Base-by-base conservation (phyloP, 2,797 vertebrate genomes). In the Eremophila alpestris region DNA sequence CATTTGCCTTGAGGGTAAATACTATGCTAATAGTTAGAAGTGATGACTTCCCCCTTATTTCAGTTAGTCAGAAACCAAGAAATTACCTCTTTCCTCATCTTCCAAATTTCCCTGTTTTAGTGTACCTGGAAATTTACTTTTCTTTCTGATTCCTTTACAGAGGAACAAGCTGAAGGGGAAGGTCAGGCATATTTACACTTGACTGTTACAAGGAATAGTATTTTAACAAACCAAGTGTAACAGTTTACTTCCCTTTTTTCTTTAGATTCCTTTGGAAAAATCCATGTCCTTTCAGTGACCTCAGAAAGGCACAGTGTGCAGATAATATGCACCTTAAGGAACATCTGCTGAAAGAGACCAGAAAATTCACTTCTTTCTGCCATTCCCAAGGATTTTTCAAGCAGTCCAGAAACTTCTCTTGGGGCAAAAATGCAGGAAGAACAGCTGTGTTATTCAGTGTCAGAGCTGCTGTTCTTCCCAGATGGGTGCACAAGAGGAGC, bases 1-100 rank as follows among this genome's bases (percentile, higher is more conserved):
- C 40, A n/a, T 80, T 93, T 92, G 70, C 64, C 52, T 91, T 84
- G 45, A 90, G 78, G 56, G 26, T 90, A 73, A 91, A 58, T 24
- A 58, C 56, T 92, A 13, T 81, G 63, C 38, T 93, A 79, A 70
- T 90, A 69, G 80, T 70, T 85, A 67, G 60, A 87, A 67, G 34
- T 38, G 13, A 38, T 49, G 45, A 82, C 18, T 63, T 92, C 11
- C 32, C 30, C 64, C 81, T 93, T 77, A 29, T 83, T 89, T 87
- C 26, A 52, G 12, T 80, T 70, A 52, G 59, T 84, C 23, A 34
- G 34, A 49, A 75, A 24, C 8, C 30, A 82, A 69, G 22, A 79
- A 59, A 30, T 30, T 76, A 15, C 11, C 13, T 41, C 19, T 82
- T 86, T 58, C 19, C 11, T 65, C 46, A 16, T 77, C 23, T 82